A percentile compares a stretch with the other conserved stretches of the same genome.
These are phyloP conservation scores for Hypomecis atomaria DNA, from an alignment of 2,888 invertebrate genomes.

Conservation along the genomic window DNA sequence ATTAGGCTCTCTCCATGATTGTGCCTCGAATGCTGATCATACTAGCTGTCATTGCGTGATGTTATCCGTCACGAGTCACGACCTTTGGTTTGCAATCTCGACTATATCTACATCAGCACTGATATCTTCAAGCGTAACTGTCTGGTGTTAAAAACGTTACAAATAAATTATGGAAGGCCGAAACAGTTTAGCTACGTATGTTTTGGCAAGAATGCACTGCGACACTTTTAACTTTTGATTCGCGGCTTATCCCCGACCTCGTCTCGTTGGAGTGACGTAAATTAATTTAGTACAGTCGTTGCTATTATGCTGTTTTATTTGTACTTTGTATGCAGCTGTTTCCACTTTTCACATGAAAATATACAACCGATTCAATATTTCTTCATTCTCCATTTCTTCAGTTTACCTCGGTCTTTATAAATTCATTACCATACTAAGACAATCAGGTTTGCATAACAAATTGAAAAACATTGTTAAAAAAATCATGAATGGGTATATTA, in stretches of 20 bases:
- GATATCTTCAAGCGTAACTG: not conserved
- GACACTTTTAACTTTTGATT: constrained; percentile 42
- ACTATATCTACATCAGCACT: not conserved
- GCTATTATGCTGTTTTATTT: not conserved
- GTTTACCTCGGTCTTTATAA: too few species aligned
- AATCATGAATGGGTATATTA: not conserved
- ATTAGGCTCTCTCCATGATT: constrained; percentile 18
- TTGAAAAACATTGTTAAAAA: not conserved
- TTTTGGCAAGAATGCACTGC: constrained; percentile 45
- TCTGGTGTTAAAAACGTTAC: constrained; percentile 8
- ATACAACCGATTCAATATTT: too few species aligned
- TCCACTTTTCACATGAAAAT: too few species aligned
- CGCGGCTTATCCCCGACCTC: constrained; percentile 33
- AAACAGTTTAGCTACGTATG: constrained; percentile 13
- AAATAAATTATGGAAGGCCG: constrained; percentile 19
- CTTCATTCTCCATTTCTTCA: too few species aligned
- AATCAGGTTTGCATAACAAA: too few species aligned
- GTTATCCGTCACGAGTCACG: not conserved
- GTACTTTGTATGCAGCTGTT: not conserved
- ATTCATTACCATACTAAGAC: too few species aligned
- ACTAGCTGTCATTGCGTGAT: constrained; percentile 2
- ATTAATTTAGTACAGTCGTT: not conserved
- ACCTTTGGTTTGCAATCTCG: not conserved
- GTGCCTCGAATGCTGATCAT: not conserved
- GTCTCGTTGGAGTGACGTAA: constrained; percentile 1